These are phyloP conservation scores for Acanthosepion pharaonis DNA, from an alignment of 2,888 invertebrate genomes.

Conservation along the genomic window DNA sequence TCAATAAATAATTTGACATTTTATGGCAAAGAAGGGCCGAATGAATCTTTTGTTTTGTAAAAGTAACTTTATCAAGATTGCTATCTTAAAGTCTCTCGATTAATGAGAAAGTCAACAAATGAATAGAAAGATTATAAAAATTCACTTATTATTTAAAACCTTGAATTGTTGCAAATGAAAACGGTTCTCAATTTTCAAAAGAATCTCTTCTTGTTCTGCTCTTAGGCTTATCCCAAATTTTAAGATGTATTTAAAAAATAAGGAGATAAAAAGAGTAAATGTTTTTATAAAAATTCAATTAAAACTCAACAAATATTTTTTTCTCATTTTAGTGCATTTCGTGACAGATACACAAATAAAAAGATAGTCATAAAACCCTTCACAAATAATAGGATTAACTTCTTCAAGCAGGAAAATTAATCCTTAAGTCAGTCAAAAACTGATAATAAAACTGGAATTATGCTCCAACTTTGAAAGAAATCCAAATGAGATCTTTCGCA, in stretches of 20 bases:
- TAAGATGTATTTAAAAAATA: neutral
- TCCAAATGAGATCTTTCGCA: neutral
- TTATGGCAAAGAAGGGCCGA: neutral
- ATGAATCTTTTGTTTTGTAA: neutral
- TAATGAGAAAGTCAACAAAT: neutral
- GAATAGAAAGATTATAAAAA: neutral
- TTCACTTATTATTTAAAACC: neutral
- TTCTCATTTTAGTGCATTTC: neutral
- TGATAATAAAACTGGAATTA: neutral
- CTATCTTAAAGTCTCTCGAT: neutral
- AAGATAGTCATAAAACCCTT: neutral
- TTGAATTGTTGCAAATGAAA: neutral
- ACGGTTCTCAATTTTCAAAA: neutral
- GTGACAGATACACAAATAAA: conserved; percentile 5
- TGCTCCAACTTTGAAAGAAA: neutral
- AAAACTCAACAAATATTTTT: neutral
- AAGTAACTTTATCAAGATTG: neutral
- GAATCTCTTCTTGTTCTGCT: neutral
- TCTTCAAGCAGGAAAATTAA: neutral
- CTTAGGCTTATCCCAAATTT: neutral
- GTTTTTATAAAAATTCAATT: neutral
- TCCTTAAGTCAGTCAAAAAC: neutral
- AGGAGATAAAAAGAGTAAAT: neutral
- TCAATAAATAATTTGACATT: neutral
- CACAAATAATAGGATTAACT: conserved; percentile 17